Base-by-base conservation (phyloP, 2,888 invertebrate genomes). In the Rhagonycha lutea region DNA sequence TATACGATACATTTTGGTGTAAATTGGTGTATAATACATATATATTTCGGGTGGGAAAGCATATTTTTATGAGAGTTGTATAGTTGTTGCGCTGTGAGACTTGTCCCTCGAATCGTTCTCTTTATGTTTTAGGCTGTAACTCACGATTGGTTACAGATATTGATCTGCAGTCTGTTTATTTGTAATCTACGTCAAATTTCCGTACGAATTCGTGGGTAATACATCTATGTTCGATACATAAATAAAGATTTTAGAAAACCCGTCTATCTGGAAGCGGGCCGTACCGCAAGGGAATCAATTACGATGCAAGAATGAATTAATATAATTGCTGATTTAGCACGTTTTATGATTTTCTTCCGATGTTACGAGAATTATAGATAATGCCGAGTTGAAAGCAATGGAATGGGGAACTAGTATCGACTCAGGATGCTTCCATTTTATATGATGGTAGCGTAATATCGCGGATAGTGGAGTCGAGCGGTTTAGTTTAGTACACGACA, bases 1-100 rank as follows among this genome's bases (percentile, higher is more conserved):
- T 86, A 81, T 83, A 83, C 84, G 83, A 85, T 81, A 86, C 87
- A 88, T 87, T 87, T 85, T 85, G 85, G 84, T 85, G 85, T 83
- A 84, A 86, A 84, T 81, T 85, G 80, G 83, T 86, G 86, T 85
- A 84, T 85, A 82, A 86, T 86, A 87, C 86, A 84, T 83, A 81
- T 79, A 80, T 81, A 82, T 79, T 78, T 75, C 62, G 74, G 72
- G 60, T 70, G 79, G 79, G 78, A 81, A 80, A 76, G 78, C 73
- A 74, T 72, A 81, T 81, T 80, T 80, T 81, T 82, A 80, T 82
- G 78, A 80, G 81, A 79, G 77, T 81, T 81, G 80, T 81, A 82
- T 79, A 79, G 82, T 77, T 80, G 80, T 80, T 80, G 82, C 83
- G 82, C 82, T 79, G 80, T 78, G 81, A 79, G 81, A 77, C 70